Percentiles rank a stretch among this genome's conserved stretches.
Evolutionary conservation across 2,797 vertebrate genomes (phyloP).

Genomic region (Pelodytes ibericus): DNA sequence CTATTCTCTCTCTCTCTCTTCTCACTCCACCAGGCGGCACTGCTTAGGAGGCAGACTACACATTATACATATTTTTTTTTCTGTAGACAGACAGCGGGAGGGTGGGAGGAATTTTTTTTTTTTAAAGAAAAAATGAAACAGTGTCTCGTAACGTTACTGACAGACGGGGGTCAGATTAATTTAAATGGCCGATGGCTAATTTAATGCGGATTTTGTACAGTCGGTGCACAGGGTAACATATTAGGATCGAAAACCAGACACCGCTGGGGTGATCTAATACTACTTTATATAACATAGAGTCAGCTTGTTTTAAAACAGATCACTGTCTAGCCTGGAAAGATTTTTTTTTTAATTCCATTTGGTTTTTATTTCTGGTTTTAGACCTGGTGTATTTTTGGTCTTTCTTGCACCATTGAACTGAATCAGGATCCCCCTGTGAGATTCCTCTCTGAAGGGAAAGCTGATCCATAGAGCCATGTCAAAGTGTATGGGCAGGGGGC

Average conservation of each 20-base stretch:
- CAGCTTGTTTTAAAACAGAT: constrained; percentile 23
- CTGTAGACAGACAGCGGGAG: too few species aligned
- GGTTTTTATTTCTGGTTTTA: constrained; percentile 54
- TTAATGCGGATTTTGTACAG: too few species aligned
- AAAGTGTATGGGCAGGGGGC: background rate
- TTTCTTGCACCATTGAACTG: constrained; percentile 37
- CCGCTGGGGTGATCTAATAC: background rate
- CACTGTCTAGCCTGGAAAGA: constrained; percentile 52
- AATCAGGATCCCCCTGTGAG: constrained; percentile 56
- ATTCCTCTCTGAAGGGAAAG: constrained; percentile 57
- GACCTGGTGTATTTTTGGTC: constrained; percentile 48
- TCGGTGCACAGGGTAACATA: background rate
- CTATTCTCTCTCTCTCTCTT: background rate
- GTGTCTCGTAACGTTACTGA: background rate
- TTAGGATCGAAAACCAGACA: background rate
- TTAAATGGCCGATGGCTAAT: too few species aligned
- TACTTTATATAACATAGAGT: constrained; percentile 31
- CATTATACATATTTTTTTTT: too few species aligned
- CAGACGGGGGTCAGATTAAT: too few species aligned
- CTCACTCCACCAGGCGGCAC: background rate
- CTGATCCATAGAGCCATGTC: constrained; percentile 53
- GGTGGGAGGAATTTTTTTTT: too few species aligned
- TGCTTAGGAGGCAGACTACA: background rate
- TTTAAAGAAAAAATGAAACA: background rate
- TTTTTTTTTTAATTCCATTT: constrained; percentile 56